Base-by-base conservation (phyloP, 2,113 vertebrate genomes). In the Triplophysa rosa region DNA sequence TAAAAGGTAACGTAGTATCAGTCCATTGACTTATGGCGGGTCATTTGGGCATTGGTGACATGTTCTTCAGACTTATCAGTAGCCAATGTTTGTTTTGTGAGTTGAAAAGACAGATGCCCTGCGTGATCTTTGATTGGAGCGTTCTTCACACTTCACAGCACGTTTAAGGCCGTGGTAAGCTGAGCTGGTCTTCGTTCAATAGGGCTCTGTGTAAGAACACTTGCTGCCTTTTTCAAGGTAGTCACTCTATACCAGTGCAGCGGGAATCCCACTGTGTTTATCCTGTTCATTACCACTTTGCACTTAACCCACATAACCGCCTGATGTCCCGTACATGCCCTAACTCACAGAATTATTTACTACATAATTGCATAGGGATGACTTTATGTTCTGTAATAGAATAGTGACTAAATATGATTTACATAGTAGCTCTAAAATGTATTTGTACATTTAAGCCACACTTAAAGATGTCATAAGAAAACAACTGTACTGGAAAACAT, bases 91-190 rank as follows among this genome's bases (percentile, higher is more conserved):
- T 75, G 76, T 79, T 66, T 76, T 77, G 74, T n/a, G 77, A 62
- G 29, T 65, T 79, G 65, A 80, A 77, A 73, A 81, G 71, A 59
- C 65, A 19, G 74, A 70, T 82, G 74, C 65, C 80, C 64, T 70
- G 65, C 69, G 78, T 75, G 71, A 78, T 82, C 77, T 82, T 77
- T 72, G 76, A 84, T 65, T 79, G 77, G 42, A 56, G 59, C 71
- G 71, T 67, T 84, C 83, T 84, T 84, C 80, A 84, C 83, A 84
- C 83, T 82, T 81, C 81, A 85, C 63, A 75, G 84, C 76, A 12
- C 79, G 76, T 84, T 81, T 86, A 83, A 76, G 65, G 56, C 67
- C 29, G 21, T 42, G 63, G 83, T 77, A 84, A 85, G 73, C 77
- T 82, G 84, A 87, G 84, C 82, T 79, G 23, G n/a, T 14, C 80